Conservation (phyloP, 2,888 invertebrate species). For the Hirtodrosophila cameraria region DNA sequence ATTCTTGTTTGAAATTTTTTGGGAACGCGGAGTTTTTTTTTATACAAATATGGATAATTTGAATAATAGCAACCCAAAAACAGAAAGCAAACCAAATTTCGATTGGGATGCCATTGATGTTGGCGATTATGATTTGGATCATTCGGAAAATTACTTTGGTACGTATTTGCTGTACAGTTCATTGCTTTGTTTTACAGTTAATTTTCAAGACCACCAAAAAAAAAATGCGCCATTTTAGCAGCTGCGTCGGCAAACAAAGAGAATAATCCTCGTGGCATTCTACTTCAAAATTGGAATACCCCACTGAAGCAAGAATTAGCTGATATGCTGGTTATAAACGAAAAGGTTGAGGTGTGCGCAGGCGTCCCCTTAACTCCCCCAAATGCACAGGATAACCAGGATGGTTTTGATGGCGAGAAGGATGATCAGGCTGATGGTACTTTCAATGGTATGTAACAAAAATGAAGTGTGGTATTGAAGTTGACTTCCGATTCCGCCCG, state of each 20-base stretch:
- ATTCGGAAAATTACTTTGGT: slow-evolving; percentile 81
- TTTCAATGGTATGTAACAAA: too few species aligned
- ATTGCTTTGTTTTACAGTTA: slow-evolving; percentile 32
- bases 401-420: too few species aligned
- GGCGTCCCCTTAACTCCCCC: too few species aligned
- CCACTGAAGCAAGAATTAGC: background rate
- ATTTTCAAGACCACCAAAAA: background rate
- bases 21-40: slow-evolving; percentile 7
- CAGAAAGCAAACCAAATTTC: slow-evolving; percentile 30
- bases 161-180: slow-evolving; percentile 8
- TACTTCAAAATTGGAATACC: slow-evolving; percentile 33
- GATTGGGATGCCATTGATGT: slow-evolving; percentile 82
- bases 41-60: slow-evolving; percentile 25
- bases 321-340: too few species aligned
- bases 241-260: slow-evolving; percentile 31
- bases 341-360: too few species aligned
- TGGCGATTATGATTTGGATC: slow-evolving; percentile 72
- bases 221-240: slow-evolving; percentile 52
- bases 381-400: too few species aligned
- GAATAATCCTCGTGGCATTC: slow-evolving; percentile 3
- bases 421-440: too few species aligned
- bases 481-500: too few species aligned
- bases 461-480: too few species aligned
- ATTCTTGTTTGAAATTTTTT: slow-evolving; percentile 37
- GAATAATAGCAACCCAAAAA: background rate